Evolutionary conservation across 2,113 vertebrate genomes (phyloP), one percentile per base, ranked within the genome.

Genomic region (Prinia subflava): DNA sequence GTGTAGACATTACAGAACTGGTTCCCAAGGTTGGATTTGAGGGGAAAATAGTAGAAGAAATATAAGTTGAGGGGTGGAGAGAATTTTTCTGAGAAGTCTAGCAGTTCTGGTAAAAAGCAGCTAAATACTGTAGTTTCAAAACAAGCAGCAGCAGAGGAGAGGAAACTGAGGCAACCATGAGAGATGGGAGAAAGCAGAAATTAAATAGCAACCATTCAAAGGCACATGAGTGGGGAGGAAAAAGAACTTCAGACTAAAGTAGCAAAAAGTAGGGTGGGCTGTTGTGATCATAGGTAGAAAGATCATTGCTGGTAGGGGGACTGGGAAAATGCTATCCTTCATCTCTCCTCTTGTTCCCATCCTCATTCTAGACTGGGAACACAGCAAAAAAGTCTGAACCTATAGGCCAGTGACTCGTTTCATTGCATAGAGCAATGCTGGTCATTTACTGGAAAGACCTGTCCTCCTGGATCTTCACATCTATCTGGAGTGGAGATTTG

Each of bases 281-380:
- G 22, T 53, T 69, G 20, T 2, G 6, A 19, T 42, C 63, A 52
- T 35, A 74, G 52, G 20, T 46, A 87, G 42, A 15, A 73, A 15
- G 10, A 62, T 2, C 42, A 49, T 20, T 3, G 2, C 31, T 56
- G 20, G 39, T 4, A 55, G 6, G 4, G 2, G 6, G 15, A 49
- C 42, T 12, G 11, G 18, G n/a, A 78, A 78, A 71, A 84, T 11
- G 6, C 22, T 73, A 17, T 44, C 37, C 22, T 53, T 90, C 62
- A 33, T 41, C 37, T 21, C 11, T 81, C 15, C 5, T 18, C 9
- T 77, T 70, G 8, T 73, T 65, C 41, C 15, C 13, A 30, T 17
- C 3, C 23, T 84, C 17, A 10, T 56, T 28, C 39, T 75, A 50
- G 35, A n/a, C 44, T 67, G 30, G 23, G 5, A 91, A 27, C 18